Evolutionary conservation across 2,888 invertebrate genomes (phyloP).

Genomic region (Cenopis cana): DNA sequence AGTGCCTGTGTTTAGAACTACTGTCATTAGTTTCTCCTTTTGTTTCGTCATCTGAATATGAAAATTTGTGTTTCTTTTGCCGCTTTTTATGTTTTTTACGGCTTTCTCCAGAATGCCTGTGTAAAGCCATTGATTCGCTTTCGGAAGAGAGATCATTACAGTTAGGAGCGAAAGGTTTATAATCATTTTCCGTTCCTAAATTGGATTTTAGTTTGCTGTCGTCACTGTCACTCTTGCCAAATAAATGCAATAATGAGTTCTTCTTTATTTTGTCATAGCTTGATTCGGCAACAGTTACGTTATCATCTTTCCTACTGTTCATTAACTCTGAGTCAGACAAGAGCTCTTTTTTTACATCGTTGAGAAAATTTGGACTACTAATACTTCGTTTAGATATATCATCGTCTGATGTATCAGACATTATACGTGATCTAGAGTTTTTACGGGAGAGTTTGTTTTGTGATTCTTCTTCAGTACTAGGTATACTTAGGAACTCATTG

Average conservation of each 20-base stretch:
- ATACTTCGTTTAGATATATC: slow-evolving; percentile 84
- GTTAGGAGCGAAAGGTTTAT: slow-evolving; percentile 64
- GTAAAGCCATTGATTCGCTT: slow-evolving; percentile 73
- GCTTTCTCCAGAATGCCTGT: slow-evolving; percentile 78
- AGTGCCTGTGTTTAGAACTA: slow-evolving; percentile 72
- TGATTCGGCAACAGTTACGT: slow-evolving; percentile 55
- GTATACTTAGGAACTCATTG: slow-evolving; percentile 79
- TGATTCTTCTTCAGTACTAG: slow-evolving; percentile 79
- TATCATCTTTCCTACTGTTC: slow-evolving; percentile 59
- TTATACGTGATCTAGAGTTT: slow-evolving; percentile 89
- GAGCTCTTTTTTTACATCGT: slow-evolving; percentile 85
- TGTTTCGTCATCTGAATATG: slow-evolving; percentile 85
- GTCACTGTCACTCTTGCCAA: slow-evolving; percentile 80
- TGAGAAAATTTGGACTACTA: slow-evolving; percentile 66
- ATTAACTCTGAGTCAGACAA: slow-evolving; percentile 77
- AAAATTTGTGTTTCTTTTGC: slow-evolving; percentile 90
- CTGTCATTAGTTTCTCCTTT: slow-evolving; percentile 71
- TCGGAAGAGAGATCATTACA: slow-evolving; percentile 79
- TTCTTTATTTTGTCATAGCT: slow-evolving; percentile 68
- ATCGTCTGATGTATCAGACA: slow-evolving; percentile 92
- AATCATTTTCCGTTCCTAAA: slow-evolving; percentile 68
- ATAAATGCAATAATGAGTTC: slow-evolving; percentile 72
- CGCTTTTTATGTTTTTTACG: slow-evolving; percentile 94
- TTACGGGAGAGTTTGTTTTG: slow-evolving; percentile 87
- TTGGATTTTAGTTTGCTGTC: slow-evolving; percentile 73